Evolutionary conservation across 2,888 invertebrate species (phyloP), one percentile per base, ranked within the genome.

Genomic region (Trichogramma evanescens): DNA sequence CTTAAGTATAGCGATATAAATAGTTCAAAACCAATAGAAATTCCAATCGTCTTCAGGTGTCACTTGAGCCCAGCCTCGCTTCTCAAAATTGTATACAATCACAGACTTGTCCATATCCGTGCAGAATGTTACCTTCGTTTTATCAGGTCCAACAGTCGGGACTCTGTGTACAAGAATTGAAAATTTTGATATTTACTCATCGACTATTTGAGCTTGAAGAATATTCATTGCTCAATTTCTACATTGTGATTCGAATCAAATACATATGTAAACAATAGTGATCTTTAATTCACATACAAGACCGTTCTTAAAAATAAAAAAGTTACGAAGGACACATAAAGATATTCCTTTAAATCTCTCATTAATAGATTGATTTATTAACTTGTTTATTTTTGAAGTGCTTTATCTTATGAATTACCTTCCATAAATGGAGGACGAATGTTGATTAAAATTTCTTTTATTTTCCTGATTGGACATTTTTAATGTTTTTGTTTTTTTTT

Each of bases 61-160:
- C 1, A 93, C 95, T 77, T 90, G 89, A 6, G 83, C 79, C 95
- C 96, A 96, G 8, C 93, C 93, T 56, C 95, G 83, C 71, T 93
- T 90, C 69, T 95, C 93, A 74, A 95, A 95, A 79, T 94, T 96
- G 68, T 89, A 90, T 55, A 93, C 84, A 60, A 96, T 84, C 7
- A 95, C 95, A 38, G 94, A 95, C 78, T 95, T 95, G 72, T 96
- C 96, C 72, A 94, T 84, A 78, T 94, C 93, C n/a, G 91, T 91
- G 71, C 89, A 90, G 76, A 86, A 88, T 8, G 84, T 80, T 26
- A 86, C 80, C 69, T 84, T 82, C 68, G 81, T 80, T 70, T 79
- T 80, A 71, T 83, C 83, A 10, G 71, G 58, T 38, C 72, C 74
- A 38, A 63, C 45, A n/a, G 60, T 56, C 2, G 65, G 64, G 6